Percentiles rank a stretch among this genome's conserved stretches.
Evolutionary conservation across 2,888 invertebrate genomes (phyloP).

Genomic region (Timandra comae): DNA sequence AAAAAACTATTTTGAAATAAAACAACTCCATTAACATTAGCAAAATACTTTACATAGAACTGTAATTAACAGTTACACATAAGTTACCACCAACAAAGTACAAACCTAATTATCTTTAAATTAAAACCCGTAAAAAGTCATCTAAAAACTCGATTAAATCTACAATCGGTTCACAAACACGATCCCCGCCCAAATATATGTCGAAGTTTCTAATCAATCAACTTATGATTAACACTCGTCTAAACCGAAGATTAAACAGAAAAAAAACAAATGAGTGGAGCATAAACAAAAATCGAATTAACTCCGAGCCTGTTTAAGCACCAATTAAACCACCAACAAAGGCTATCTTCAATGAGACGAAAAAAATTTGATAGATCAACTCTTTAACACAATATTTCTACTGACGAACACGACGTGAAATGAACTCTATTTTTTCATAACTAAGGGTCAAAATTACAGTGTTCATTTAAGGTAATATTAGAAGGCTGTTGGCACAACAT

Average conservation of each 20-base stretch:
- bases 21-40: no score
- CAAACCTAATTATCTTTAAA: no score
- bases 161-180: constrained; percentile 40
- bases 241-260: constrained; percentile 42
- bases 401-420: constrained; percentile 19
- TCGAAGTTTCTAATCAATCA: constrained; percentile 68
- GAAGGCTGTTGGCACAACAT: constrained; percentile 76
- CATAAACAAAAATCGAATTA: constrained; percentile 76
- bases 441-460: constrained; percentile 25
- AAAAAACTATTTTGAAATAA: no score
- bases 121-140: background rate
- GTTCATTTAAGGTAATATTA: constrained; percentile 34
- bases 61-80: no score
- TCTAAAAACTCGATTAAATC: constrained; percentile 29
- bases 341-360: constrained; percentile 70
- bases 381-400: constrained; percentile 71
- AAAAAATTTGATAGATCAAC: constrained; percentile 74
- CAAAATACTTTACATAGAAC: no score
- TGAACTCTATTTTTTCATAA: constrained; percentile 13
- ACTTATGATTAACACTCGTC: constrained; percentile 65
- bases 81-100: no score
- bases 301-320: constrained; percentile 67
- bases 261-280: no score
- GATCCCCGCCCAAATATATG: constrained; percentile 45
- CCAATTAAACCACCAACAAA: constrained; percentile 75